Evolutionary conservation across 2,888 invertebrate species (phyloP), one percentile per base, ranked within the genome.

Genomic region (Antheraea yamamai): DNA sequence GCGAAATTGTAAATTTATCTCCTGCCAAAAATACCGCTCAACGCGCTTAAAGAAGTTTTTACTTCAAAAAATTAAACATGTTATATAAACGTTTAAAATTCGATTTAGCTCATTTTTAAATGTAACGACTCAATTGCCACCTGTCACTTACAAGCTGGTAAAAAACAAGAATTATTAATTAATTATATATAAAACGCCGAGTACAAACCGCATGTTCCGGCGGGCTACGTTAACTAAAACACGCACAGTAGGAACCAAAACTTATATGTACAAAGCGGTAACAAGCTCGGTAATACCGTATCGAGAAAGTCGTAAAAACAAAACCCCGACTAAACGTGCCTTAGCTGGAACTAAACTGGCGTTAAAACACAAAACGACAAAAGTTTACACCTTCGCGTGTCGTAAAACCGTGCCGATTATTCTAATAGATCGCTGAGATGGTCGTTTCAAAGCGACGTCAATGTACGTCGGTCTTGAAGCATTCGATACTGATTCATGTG

Each of bases 231-330:
- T 61, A 61, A 6, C 26, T 16, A 30, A 16, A 55, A 23, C 23
- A 23, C 61, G 26, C 30, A 30, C 30, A 1, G 64, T 18, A 16
- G 64, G 64, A 66, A 66, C 26, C 4, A 30, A 6, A 30, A 26
- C 14, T 10, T 66, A 26, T 14, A 30, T 66, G 14, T 66, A 66
- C 30, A 66, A 26, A 30, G 16, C 26, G 16, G 14, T 66, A 30
- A 66, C 30, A 66, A 66, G 20, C 64, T 26, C 26, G 64, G 64
- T 66, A 16, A 66, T 26, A 66, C 26, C 16, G 30, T 26, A 66
- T 8, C 30, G 30, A 2, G 64, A 30, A 66, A 66, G 64, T 66
- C 64, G 64, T 66, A 66, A 66, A 66, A 66, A 66, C 18, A 66
- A 66, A n/a, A 2, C 35, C 23, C 64, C 6, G 16, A 66, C 30